A percentile compares a stretch with the other conserved stretches of the same genome.
These are phyloP conservation scores for Thysanoteuthis rhombus DNA, from an alignment of 2,888 invertebrate genomes.

Conservation along the genomic window DNA sequence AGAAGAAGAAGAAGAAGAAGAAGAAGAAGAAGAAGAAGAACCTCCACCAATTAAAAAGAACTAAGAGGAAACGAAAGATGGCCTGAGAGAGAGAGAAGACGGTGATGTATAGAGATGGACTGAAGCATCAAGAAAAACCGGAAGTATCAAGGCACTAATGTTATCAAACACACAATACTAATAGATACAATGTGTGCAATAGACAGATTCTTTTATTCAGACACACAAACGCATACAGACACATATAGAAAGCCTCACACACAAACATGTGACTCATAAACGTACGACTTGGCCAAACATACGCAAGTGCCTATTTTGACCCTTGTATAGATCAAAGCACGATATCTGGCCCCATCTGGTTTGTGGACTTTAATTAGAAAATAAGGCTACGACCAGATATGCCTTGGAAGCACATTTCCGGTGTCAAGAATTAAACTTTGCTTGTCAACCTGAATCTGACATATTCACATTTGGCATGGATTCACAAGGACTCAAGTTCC, in stretches of 20 bases:
- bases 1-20: no score
- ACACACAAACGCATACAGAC: no score
- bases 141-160: no score
- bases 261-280: not conserved
- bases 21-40: no score
- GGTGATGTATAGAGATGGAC: no score
- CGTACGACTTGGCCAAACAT: not conserved
- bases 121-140: no score
- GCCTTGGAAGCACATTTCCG: not conserved
- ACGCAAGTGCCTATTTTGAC: not conserved
- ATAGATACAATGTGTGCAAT: no score
- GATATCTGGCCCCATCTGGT: not conserved
- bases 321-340: not conserved
- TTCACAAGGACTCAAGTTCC: not conserved
- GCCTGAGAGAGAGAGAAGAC: no score
- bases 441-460: not conserved
- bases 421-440: not conserved
- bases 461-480: not conserved
- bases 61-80: no score
- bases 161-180: no score
- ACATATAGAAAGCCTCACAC: not conserved
- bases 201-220: no score
- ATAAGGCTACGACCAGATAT: not conserved
- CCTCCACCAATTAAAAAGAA: no score
- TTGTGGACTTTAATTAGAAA: not conserved